Percentiles rank a stretch among this genome's conserved stretches.
Evolutionary conservation across 2,888 invertebrate species (phyloP).

Genomic region (Agrypnus murinus): DNA sequence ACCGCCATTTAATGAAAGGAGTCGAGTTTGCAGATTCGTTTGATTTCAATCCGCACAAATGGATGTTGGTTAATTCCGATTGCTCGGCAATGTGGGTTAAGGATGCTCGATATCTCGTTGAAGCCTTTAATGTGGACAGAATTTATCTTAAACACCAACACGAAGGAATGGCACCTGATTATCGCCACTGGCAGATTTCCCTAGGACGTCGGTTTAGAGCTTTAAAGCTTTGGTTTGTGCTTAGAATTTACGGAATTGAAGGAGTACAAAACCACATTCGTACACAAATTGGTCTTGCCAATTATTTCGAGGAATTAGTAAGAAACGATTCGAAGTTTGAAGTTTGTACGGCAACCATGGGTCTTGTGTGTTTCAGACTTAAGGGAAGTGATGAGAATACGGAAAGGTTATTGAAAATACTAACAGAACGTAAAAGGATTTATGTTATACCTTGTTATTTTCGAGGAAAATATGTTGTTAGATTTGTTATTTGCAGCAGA

Average conservation of each 20-base stretch:
- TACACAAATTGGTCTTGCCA: constrained; percentile 83
- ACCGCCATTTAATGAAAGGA: constrained; percentile 84
- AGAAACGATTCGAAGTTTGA: constrained; percentile 85
- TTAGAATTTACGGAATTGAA: constrained; percentile 87
- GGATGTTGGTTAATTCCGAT: constrained; percentile 96
- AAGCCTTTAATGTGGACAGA: constrained; percentile 93
- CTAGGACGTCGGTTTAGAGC: constrained; percentile 91
- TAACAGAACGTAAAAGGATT: constrained; percentile 85
- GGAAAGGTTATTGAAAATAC: constrained; percentile 80
- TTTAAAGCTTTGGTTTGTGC: constrained; percentile 94
- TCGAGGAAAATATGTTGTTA: constrained; percentile 80
- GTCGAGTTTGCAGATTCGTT: constrained; percentile 90
- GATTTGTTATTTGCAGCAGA: constrained; percentile 89
- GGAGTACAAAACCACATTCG: constrained; percentile 87
- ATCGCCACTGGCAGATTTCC: constrained; percentile 91
- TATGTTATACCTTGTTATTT: constrained; percentile 87
- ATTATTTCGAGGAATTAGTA: constrained; percentile 84
- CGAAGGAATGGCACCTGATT: constrained; percentile 76
- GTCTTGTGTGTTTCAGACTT: constrained; percentile 92
- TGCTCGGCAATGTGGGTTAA: constrained; percentile 95
- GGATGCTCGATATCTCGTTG: constrained; percentile 85
- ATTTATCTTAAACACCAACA: constrained; percentile 88
- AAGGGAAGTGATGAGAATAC: constrained; percentile 83
- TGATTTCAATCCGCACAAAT: constrained; percentile 97
- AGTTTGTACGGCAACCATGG: constrained; percentile 72